Evolutionary conservation across 2,113 vertebrate genomes (phyloP), one percentile per base, ranked within the genome.

Genomic region (Blennius ocellaris): DNA sequence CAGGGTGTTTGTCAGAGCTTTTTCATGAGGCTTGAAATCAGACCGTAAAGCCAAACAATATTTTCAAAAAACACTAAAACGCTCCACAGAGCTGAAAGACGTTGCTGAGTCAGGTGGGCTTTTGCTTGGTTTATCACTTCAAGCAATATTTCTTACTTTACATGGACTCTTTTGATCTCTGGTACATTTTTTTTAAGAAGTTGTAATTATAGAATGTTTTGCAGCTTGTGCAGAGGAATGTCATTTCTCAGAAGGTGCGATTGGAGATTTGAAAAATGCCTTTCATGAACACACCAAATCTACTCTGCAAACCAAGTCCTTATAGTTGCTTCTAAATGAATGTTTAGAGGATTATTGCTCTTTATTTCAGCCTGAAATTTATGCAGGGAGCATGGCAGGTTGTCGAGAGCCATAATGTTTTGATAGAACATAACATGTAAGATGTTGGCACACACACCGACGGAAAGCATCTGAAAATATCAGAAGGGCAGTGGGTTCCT

Each of bases 341-440:
- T 2, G 36, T 37, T 15, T 6, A 48, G 45, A 61, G 5, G 60
- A 2, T 61, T 36, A 4, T 11, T 65, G 15, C n/a, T 47, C 5
- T 54, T 41, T n/a, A 61, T 51, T 36, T 47, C 3, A 62, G 12
- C 45, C 17, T 44, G 40, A 40, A 51, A 55, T 14, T 14, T 43
- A 58, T n/a, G 51, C 0, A 0, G 6, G 14, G 9, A 53, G 15
- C 12, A 10, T 14, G 12, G 11, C 53, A 44, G 15, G 14, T 45
- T 68, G 21, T 79, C 51, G 48, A 30, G 2, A 30, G 21, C 4
- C 21, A 57, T 66, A 52, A 43, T 7, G 36, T 37, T 63, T 58
- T 48, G 50, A 52, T 36, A 45, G 17, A 75, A 52, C 36, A 61
- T 15, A 72, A 51, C 6, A 12, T 4, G 38, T 5, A 41, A 30